These are phyloP conservation scores for Vulpes lagopus DNA, from an alignment of 2,113 vertebrate genomes.

Conservation along the genomic window DNA sequence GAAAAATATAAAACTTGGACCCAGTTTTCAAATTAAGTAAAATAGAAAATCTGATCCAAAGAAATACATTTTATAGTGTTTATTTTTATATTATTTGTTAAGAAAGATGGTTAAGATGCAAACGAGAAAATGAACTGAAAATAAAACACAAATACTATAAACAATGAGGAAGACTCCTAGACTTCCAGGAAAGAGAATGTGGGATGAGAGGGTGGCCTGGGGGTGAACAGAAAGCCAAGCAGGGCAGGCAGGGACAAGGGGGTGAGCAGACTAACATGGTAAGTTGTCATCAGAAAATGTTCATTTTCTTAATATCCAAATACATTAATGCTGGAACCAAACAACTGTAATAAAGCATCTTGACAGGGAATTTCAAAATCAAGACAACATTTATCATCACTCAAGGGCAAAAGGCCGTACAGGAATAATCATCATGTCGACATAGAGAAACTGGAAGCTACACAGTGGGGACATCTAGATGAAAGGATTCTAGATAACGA, in stretches of 20 bases:
- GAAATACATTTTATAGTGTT: background rate
- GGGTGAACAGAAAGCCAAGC: background rate
- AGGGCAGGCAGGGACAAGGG: background rate
- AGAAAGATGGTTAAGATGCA: background rate
- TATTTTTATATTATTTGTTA: background rate
- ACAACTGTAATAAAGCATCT: background rate
- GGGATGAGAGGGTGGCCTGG: too few species aligned
- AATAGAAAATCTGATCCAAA: background rate
- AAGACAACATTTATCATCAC: accelerated
- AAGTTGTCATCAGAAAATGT: background rate
- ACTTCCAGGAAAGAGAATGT: background rate
- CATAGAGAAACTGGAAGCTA: background rate
- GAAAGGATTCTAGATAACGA: background rate
- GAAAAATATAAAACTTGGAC: background rate
- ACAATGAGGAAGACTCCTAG: background rate
- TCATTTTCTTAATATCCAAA: background rate
- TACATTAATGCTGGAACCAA: background rate
- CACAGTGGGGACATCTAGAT: too few species aligned
- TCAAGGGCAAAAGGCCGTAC: background rate
- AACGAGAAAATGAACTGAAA: background rate
- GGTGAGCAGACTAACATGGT: too few species aligned
- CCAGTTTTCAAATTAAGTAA: background rate
- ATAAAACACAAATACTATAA: background rate
- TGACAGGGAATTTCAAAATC: background rate
- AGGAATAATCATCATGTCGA: accelerated